Evolutionary conservation across 2,797 vertebrate genomes (phyloP).

Genomic region (Silurus aristotelis): DNA sequence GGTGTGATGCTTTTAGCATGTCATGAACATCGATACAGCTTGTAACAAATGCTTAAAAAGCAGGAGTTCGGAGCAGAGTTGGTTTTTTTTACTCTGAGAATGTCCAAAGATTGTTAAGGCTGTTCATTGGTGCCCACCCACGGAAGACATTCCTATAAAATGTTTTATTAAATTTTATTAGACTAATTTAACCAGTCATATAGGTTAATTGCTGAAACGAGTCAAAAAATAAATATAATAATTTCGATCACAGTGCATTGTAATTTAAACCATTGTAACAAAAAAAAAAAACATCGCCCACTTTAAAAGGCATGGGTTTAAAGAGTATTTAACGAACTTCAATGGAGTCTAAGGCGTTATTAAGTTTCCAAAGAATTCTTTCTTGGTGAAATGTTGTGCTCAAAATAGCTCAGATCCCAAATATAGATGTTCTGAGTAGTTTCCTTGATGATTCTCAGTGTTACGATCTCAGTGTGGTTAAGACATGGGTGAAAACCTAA

Average conservation of each 20-base stretch:
- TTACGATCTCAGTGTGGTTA: slow-evolving; percentile 31
- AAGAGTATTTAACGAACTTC: slow-evolving; percentile 47
- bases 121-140: background rate
- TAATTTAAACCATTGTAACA: background rate
- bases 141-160: background rate
- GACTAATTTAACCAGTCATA: background rate
- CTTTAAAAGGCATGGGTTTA: slow-evolving; percentile 2
- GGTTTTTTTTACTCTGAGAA: background rate
- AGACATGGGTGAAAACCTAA: slow-evolving; percentile 11
- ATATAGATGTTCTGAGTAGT: slow-evolving; percentile 36
- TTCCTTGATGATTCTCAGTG: slow-evolving; percentile 37
- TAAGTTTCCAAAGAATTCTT: slow-evolving; percentile 6
- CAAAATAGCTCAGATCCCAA: slow-evolving; percentile 21
- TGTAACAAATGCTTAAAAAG: slow-evolving; percentile 42
- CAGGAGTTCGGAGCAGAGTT: background rate
- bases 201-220: background rate
- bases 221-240: background rate
- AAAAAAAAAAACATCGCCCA: background rate
- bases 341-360: slow-evolving; percentile 31
- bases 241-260: background rate
- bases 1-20: slow-evolving; percentile 45
- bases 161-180: background rate
- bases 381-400: slow-evolving; percentile 29
- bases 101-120: background rate
- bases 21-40: slow-evolving; percentile 13